Evolutionary conservation across 2,888 invertebrate species (phyloP), one percentile per base, ranked within the genome.

Genomic region (Tethea ocularis): DNA sequence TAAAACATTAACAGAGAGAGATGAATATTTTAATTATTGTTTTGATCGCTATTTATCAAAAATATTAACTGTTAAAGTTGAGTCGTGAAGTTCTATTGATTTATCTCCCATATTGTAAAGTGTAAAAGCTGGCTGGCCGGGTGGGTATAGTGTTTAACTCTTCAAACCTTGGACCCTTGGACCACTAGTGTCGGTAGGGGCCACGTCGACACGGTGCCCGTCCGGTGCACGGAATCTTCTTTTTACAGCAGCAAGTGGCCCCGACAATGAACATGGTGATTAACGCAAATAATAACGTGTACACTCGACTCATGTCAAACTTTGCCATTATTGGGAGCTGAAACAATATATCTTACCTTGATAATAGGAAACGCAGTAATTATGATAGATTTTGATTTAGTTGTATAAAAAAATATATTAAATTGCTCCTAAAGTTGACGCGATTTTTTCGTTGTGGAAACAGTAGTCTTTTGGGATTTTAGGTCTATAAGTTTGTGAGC

Each of bases 141-240:
- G n/a, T 0, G n/a, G 38, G n/a, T n/a, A 29, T n/a, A 57, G 41
- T 56, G 41, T 23, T 68, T n/a, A 33, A n/a, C n/a, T 38, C 36
- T 15, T 36, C 15, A 36, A 36, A 1, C 38, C n/a, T n/a, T n/a
- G n/a, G n/a, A 38, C n/a, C 38, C 38, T 38, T 38, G 38, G 6
- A 13, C 33, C 6, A 7, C n/a, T 62, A 83, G 55, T 75, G 61
- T 52, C 82, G 75, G 64, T 79, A 87, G 0, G 89, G 86, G 0
- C 89, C 90, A 1, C 90, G 78, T 6, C 80, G 79, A 63, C 90
- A 91, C 0, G 90, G 91, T 0, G 88, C 84, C 8, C 75, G 72
- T 0, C 88, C 89, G 0, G 76, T 3, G 63, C 89, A 89, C 0
- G 85, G 70, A 0, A 88, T 69, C 0, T 57, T 75, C 67, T 77